Conservation (phyloP, 2,797 vertebrate genomes). For the Pangasius mekongensis region DNA sequence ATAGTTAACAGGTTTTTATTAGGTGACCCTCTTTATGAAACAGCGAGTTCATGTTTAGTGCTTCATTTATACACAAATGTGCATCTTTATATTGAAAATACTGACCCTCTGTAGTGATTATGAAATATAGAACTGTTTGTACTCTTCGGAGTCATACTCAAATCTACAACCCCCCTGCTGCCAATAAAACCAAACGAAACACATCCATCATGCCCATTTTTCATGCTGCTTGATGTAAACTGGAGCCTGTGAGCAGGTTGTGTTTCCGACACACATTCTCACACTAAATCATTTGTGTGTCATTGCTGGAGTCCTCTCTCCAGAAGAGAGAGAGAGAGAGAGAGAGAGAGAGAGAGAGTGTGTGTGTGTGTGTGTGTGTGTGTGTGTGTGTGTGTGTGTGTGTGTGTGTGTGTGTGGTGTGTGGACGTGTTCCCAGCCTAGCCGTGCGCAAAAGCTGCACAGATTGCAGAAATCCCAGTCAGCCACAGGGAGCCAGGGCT, state of each 20-base stretch:
- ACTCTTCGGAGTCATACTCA: not conserved
- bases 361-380: slow-evolving; percentile 6
- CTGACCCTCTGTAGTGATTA: not conserved
- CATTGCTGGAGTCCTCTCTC: slow-evolving; percentile 17
- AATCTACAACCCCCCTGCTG: slow-evolving; percentile 15
- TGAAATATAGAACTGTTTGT: slow-evolving; percentile 16
- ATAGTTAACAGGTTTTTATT: not conserved
- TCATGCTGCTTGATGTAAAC: slow-evolving; percentile 36
- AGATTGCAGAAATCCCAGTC: slow-evolving; percentile 55
- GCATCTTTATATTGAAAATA: not conserved
- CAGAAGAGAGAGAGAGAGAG: not conserved
- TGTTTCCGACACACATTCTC: slow-evolving; percentile 40
- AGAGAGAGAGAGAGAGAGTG: not conserved
- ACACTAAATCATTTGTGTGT: slow-evolving; percentile 44
- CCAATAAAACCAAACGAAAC: slow-evolving; percentile 20
- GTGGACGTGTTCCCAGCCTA: slow-evolving; percentile 36
- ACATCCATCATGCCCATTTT: slow-evolving; percentile 21
- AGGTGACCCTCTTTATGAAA: not conserved
- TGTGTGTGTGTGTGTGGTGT: slow-evolving; percentile 5
- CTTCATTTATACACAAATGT: not conserved
- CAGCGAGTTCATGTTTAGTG: not conserved
- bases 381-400: slow-evolving; percentile 8
- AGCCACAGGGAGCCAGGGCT: slow-evolving; percentile 30
- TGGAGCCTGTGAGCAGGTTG: slow-evolving; percentile 41
- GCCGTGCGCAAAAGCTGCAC: slow-evolving; percentile 39